These are phyloP conservation scores for Andrena bicolor DNA, from an alignment of 2,888 invertebrate genomes.

Conservation along the genomic window DNA sequence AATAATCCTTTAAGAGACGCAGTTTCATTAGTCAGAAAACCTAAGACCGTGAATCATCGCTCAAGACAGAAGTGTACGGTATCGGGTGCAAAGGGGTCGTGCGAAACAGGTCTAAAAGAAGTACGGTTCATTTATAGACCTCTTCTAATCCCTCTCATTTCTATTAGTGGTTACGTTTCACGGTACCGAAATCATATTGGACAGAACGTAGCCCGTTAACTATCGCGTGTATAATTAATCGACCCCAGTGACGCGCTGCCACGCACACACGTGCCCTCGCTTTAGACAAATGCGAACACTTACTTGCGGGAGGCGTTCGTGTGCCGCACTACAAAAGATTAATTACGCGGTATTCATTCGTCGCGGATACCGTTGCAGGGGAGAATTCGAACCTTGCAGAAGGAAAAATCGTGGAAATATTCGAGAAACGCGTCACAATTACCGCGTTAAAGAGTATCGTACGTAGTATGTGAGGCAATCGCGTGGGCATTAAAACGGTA, in stretches of 20 bases:
- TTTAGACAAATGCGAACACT: constrained; percentile 40
- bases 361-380: constrained; percentile 31
- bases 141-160: constrained; percentile 38
- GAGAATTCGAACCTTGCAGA: constrained; percentile 20
- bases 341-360: constrained; percentile 1
- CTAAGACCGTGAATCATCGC: constrained; percentile 65
- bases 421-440: constrained; percentile 36
- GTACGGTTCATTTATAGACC: constrained; percentile 64
- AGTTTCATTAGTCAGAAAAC: constrained; percentile 70
- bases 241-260: constrained; percentile 49
- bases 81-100: constrained; percentile 73
- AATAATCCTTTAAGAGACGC: constrained; percentile 51
- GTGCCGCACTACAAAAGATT: constrained; percentile 25
- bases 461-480: constrained; percentile 3
- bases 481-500: constrained; percentile 33
- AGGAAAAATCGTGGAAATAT: constrained; percentile 36
- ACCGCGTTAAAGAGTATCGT: constrained; percentile 11
- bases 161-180: constrained; percentile 8
- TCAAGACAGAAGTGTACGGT: constrained; percentile 67
- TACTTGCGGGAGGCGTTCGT: neutral
- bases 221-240: constrained; percentile 57
- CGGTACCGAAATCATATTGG: constrained; percentile 56
- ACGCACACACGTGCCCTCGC: constrained; percentile 20
- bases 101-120: constrained; percentile 70
- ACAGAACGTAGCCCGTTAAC: constrained; percentile 53